Conservation (phyloP, 2,888 invertebrate genomes). For the Fragum fragum region DNA sequence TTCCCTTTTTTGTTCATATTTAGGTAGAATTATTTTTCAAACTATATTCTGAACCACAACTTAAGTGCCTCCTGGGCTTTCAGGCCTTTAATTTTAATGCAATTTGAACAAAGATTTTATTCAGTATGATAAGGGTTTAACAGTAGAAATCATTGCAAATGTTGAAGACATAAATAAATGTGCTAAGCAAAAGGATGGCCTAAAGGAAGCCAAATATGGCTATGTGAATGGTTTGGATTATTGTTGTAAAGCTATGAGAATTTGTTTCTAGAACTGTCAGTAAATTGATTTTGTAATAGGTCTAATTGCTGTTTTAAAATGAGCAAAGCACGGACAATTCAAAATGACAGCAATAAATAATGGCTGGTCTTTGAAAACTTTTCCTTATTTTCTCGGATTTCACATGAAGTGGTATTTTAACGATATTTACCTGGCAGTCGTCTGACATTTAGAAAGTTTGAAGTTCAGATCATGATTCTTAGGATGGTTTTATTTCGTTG, state of each 20-base stretch:
- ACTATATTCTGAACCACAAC: no score
- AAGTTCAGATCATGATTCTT: background rate
- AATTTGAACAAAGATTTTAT: no score
- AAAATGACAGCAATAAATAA: constrained; percentile 6
- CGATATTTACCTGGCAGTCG: constrained; percentile 1
- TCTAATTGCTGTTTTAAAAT: constrained; percentile 22
- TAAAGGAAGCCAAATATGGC: no score
- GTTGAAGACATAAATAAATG: no score
- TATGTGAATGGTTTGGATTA: background rate
- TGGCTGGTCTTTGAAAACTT: background rate
- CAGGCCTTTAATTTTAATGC: no score
- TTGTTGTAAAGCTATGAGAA: background rate
- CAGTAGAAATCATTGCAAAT: no score
- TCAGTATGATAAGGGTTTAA: no score
- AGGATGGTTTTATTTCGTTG: background rate
- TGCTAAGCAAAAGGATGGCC: no score
- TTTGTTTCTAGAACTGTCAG: background rate
- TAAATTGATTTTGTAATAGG: constrained; percentile 22
- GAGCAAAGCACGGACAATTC: constrained; percentile 10
- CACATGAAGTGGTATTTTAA: background rate
- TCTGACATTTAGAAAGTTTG: background rate
- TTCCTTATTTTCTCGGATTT: constrained; percentile 8
- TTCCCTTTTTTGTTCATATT: no score
- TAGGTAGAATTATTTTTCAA: no score
- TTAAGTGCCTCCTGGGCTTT: no score